Conservation (phyloP, 2,113 vertebrate species). For the Miniopterus natalensis region DNA sequence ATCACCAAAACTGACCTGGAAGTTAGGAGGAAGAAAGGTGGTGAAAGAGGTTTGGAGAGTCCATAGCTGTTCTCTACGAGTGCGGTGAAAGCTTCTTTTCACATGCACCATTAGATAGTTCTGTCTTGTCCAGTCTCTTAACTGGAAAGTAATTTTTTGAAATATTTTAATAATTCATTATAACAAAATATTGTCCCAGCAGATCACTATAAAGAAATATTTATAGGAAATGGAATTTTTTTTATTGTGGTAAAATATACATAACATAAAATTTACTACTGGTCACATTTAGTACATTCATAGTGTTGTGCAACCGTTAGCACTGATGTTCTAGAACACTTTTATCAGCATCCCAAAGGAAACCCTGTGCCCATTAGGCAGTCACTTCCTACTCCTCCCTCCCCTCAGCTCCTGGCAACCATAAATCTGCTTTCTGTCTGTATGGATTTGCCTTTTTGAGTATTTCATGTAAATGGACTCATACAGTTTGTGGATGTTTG, state of each 20-base stretch:
- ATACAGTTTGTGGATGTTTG: constrained; percentile 3
- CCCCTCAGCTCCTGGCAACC: not conserved
- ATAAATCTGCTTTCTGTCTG: not conserved
- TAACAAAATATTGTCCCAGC: constrained; percentile 39
- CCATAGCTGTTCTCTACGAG: not conserved
- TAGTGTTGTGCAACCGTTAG: not conserved
- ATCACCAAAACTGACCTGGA: not conserved
- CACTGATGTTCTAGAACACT: not conserved
- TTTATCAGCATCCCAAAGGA: constrained; percentile 49
- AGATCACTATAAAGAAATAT: constrained; percentile 5
- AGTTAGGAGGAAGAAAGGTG: not conserved
- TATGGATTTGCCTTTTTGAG: constrained; percentile 39
- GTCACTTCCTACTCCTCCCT: not conserved
- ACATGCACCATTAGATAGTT: not conserved
- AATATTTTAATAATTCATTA: constrained; percentile 10
- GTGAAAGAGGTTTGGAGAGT: not conserved
- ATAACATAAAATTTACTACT: constrained; percentile 25
- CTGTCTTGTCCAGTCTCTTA: constrained; percentile 22
- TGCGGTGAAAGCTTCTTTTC: not conserved
- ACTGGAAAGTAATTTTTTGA: constrained; percentile 49
- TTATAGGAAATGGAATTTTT: constrained; percentile 28
- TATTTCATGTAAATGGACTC: constrained; percentile 42
- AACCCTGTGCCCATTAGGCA: not conserved
- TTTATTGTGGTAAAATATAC: constrained; percentile 28
- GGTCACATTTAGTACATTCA: not conserved